phyloP scores from a whole-genome alignment of 2,113 vertebrate genomes.

The Brienomyrus brachyistius region DNA sequence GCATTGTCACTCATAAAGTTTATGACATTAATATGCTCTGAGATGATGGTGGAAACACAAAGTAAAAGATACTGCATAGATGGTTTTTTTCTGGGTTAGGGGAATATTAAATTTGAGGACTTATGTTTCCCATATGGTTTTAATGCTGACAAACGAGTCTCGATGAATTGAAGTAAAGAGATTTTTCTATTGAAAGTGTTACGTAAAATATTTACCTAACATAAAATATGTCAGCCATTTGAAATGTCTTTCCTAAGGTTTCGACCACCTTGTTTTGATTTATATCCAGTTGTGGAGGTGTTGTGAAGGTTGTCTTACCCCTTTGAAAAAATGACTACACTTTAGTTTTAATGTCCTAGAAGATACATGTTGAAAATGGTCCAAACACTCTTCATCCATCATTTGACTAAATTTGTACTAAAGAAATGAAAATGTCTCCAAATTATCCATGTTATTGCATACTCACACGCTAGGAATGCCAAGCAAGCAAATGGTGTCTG shows the following conservation, averaged over 20 bases:
- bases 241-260: background rate
- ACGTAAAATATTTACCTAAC: conserved; percentile 4
- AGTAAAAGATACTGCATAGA: background rate
- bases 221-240: conserved; percentile 8
- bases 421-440: background rate
- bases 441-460: background rate
- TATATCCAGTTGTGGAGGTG: background rate
- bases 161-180: conserved; percentile 15
- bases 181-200: background rate
- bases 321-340: background rate
- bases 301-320: background rate
- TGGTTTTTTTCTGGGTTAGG: background rate
- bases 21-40: conserved; percentile 20
- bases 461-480: background rate
- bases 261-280: conserved; percentile 7
- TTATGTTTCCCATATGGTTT: conserved; percentile 7
- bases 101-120: conserved; percentile 2
- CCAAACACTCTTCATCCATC: background rate
- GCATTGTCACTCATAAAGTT: conserved; percentile 10
- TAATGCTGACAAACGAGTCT: background rate
- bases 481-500: background rate
- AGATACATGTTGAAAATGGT: background rate
- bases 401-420: background rate
- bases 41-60: conserved; percentile 15
- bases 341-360: background rate